Base-by-base conservation (phyloP, 92 coral and sea anemone species). In the Micromussa lordhowensis region DNA sequence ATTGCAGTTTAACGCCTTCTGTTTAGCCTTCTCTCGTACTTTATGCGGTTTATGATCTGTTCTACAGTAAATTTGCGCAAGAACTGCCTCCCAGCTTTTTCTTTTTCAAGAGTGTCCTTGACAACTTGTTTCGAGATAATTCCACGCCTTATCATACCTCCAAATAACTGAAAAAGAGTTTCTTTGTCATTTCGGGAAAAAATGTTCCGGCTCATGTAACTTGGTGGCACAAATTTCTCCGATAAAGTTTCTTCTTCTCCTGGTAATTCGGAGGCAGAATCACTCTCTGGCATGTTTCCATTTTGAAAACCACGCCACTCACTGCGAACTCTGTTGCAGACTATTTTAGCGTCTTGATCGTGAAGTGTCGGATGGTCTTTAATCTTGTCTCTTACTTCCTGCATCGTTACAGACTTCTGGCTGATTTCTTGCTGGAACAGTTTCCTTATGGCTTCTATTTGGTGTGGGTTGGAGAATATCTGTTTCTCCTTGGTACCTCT, bases 141-240 rank as follows among this genome's bases (percentile, higher is more conserved):
- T 24, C 63, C 81, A 4, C 26, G 14, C 29, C 24, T 26, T 10
- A 78, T 75, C 54, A 58, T 73, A 2, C 64, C 78, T 18, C 49
- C 49, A 64, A 58, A 83, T 28, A 89, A 66, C 18, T 24, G 2
- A 51, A 82, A 84, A 1, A 89, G 48, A 49, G 17, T 5, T 0
- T 83, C 24, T 1, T 57, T 64, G 7, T 83, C 48, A 11, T 36
- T 15, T 48, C 34, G 4, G 36, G 15, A 36, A 83, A 89, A 83
- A 26, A 75, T 30, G 55, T 71, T 68, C 28, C 54, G 5, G 30
- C 68, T n/a, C 7, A 59, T 30, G 12, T 30, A 51, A 38, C 82
- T 85, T 30, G 82, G n/a, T n/a, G n/a, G n/a, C n/a, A n/a, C n/a
- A n/a, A n/a, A n/a, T 64, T 88, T 88, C 63, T 80, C 91, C 15